phyloP scores from a whole-genome alignment of 2,888 invertebrate species.

The Morpho helenor region DNA sequence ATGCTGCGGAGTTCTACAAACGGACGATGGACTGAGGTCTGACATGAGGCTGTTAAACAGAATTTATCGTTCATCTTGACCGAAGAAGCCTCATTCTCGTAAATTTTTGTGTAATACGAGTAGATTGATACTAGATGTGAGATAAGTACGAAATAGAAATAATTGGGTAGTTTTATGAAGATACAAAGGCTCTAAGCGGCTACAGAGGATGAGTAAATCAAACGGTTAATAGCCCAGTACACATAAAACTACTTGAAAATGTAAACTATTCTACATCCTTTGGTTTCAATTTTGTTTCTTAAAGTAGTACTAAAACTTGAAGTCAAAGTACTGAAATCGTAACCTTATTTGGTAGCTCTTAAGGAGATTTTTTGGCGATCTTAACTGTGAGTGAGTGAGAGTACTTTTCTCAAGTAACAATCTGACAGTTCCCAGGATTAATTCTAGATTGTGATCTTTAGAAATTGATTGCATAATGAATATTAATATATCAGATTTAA shows the following conservation, averaged over 20 bases:
- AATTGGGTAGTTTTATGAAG: slow-evolving; percentile 63
- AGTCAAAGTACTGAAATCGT: too few relatives aligned
- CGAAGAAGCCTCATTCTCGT: slow-evolving; percentile 58
- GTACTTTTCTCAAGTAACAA: too few relatives aligned
- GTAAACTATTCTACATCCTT: slow-evolving; percentile 9
- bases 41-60: slow-evolving; percentile 56
- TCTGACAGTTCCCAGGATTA: too few relatives aligned
- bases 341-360: too few relatives aligned
- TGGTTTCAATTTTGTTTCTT: background rate
- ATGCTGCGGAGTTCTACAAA: slow-evolving; percentile 24
- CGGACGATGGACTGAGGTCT: slow-evolving; percentile 39
- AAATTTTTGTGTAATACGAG: slow-evolving; percentile 69
- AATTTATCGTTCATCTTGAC: slow-evolving; percentile 69
- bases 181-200: slow-evolving; percentile 33
- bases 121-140: slow-evolving; percentile 62
- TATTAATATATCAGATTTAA: too few relatives aligned
- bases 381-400: too few relatives aligned
- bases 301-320: too few relatives aligned
- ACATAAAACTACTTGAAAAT: slow-evolving; percentile 14
- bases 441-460: too few relatives aligned
- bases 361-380: too few relatives aligned
- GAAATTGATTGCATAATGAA: too few relatives aligned
- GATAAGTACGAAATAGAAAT: slow-evolving; percentile 63
- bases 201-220: slow-evolving; percentile 8
- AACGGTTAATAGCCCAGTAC: slow-evolving; percentile 9